A percentile compares a stretch with the other conserved stretches of the same genome.
Conservation (phyloP, 1,140 invertebrate genomes). For the Apocrypta bakeri region DNA sequence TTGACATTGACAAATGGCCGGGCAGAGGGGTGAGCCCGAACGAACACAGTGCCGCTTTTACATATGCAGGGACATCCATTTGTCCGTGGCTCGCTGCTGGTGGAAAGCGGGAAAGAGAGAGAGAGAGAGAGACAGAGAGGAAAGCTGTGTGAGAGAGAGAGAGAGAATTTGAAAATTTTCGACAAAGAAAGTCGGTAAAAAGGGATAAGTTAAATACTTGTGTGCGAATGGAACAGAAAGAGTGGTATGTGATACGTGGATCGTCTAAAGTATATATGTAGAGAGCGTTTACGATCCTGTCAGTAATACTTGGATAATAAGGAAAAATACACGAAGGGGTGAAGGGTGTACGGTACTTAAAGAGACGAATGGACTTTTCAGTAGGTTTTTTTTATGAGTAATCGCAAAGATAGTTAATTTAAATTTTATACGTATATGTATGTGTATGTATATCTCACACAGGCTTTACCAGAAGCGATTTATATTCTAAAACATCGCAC, state of each 20-base stretch:
- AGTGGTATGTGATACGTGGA: neutral
- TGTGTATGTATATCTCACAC: no score
- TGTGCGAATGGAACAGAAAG: neutral
- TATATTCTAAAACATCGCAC: no score
- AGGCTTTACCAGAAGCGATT: no score
- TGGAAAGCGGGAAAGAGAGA: slow-evolving; percentile 28
- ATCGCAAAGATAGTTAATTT: slow-evolving; percentile 10
- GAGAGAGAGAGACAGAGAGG: slow-evolving; percentile 53
- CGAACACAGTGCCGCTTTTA: slow-evolving; percentile 73
- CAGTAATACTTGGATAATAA: slow-evolving; percentile 36
- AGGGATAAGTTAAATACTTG: slow-evolving; percentile 41
- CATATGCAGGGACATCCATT: slow-evolving; percentile 76
- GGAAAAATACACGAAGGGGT: slow-evolving; percentile 44
- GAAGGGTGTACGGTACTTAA: slow-evolving; percentile 6
- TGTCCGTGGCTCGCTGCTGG: slow-evolving; percentile 61
- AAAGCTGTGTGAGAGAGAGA: slow-evolving; percentile 7
- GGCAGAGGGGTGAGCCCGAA: slow-evolving; percentile 71
- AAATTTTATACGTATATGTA: no score
- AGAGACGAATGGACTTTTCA: slow-evolving; percentile 48
- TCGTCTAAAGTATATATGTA: neutral
- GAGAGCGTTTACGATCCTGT: neutral
- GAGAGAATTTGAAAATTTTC: slow-evolving; percentile 44
- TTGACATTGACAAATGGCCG: slow-evolving; percentile 75
- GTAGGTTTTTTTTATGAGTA: slow-evolving; percentile 45
- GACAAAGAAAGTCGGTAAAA: slow-evolving; percentile 21